A percentile compares a stretch with the other conserved stretches of the same genome.
Evolutionary conservation across 37 sponge, comb jelly and placozoan species (phyloP).

Genomic region (Halichondria panicea): DNA sequence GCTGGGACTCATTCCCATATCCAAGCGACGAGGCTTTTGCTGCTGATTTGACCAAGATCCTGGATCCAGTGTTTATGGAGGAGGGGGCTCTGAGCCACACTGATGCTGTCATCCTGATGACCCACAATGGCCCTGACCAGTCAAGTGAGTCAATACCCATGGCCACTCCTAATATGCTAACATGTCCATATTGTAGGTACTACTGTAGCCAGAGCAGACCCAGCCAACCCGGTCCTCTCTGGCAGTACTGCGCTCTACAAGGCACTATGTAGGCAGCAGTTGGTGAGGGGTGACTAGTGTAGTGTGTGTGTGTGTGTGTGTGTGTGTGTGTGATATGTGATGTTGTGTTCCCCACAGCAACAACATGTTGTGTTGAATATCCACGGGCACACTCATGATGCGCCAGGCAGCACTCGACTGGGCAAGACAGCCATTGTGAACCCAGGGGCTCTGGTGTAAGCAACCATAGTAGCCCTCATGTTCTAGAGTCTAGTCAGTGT

Average conservation of each 20-base stretch:
- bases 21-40: slow-evolving; percentile 42
- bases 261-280: slow-evolving; percentile 20
- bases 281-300: slow-evolving; percentile 5
- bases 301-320: not conserved
- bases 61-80: slow-evolving; percentile 32
- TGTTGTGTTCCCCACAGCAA: slow-evolving; percentile 47
- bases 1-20: slow-evolving; percentile 80
- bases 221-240: slow-evolving; percentile 22
- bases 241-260: slow-evolving; percentile 21
- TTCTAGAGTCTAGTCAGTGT: no score
- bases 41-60: slow-evolving; percentile 37
- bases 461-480: not conserved
- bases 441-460: slow-evolving; percentile 79
- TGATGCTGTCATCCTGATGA: slow-evolving; percentile 82
- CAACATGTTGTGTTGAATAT: slow-evolving; percentile 58
- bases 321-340: not conserved
- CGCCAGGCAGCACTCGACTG: slow-evolving; percentile 49
- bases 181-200: no score
- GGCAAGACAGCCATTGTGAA: slow-evolving; percentile 67
- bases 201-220: slow-evolving; percentile 9
- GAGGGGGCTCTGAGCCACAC: slow-evolving; percentile 12
- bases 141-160: slow-evolving; percentile 35
- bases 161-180: no score
- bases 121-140: slow-evolving; percentile 77
- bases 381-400: slow-evolving; percentile 85